Evolutionary conservation across 2,113 vertebrate species (phyloP).

Genomic region (Nansenia antarctica): DNA sequence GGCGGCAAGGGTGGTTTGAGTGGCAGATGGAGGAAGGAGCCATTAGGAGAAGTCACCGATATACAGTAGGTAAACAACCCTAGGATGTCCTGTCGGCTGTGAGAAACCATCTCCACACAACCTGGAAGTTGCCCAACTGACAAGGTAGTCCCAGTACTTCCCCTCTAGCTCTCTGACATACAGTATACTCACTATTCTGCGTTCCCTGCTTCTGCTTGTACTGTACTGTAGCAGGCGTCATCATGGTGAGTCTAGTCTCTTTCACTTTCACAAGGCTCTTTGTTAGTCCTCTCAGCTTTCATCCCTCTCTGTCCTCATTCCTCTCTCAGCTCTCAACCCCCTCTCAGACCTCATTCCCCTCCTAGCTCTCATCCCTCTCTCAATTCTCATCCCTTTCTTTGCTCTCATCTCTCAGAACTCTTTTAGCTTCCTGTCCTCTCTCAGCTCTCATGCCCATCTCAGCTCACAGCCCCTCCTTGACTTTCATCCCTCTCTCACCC

Average conservation of each 20-base stretch:
- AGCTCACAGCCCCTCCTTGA: background rate
- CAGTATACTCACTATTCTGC: background rate
- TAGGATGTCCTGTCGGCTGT: background rate
- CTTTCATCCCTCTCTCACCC: background rate
- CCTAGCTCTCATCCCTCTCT: background rate
- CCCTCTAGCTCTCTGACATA: background rate
- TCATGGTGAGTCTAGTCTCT: background rate
- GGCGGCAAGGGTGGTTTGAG: background rate
- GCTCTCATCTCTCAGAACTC: background rate
- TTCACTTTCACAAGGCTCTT: background rate
- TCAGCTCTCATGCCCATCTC: background rate
- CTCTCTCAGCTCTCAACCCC: background rate
- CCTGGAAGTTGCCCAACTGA: background rate
- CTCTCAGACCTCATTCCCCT: background rate
- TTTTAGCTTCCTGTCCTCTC: too few species aligned
- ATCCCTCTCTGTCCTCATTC: background rate
- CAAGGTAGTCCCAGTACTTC: background rate
- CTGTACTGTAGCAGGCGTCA: background rate
- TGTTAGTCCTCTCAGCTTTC: too few species aligned
- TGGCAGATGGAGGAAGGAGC: background rate
- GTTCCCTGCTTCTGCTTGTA: background rate
- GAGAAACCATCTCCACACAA: background rate
- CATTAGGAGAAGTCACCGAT: background rate
- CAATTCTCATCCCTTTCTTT: background rate
- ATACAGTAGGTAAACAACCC: too few species aligned